Base-by-base conservation (phyloP, 2,888 invertebrate genomes). In the Drosophila helvetica region DNA sequence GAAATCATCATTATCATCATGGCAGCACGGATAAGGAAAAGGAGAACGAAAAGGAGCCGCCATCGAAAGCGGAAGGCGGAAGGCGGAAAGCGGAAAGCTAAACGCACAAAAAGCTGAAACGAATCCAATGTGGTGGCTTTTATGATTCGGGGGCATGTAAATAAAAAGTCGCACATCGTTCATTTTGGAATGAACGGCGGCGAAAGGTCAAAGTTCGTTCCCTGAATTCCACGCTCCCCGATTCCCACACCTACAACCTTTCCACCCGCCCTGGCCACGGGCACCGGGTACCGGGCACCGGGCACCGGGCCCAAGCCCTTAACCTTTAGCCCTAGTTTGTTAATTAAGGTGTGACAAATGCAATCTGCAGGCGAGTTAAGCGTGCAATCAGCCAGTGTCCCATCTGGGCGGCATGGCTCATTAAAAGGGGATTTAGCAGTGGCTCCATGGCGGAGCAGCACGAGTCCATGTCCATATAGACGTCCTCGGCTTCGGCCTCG, bases 311-410 rank as follows among this genome's bases (percentile, higher is more conserved):
- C 8, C 4, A 52, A 48, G 27, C 56, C 43, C 48, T 50, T 33
- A 62, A 38, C 38, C 38, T 38, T 38, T 65, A 56, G 33, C 25
- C 22, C 46, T 17, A 42, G 52, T 51, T 62, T 47, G 55, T 80
- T 74, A 80, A 80, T 80, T 75, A 74, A 82, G 69, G 63, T 78
- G 83, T 62, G 80, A 69, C 74, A 82, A 78, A 65, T 76, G 65
- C 74, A 81, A 77, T 64, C 72, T 79, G 63, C 56, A 53, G 56
- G 19, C 55, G 65, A 56, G 55, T 57, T 68, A 30, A 45, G 67
- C 67, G 50, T 61, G 56, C 47, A 75, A 59, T 62, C 68, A 47
- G 70, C 72, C 62, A 72, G 79, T 77, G 75, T 69, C 67, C 83
- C 65, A 69, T 69, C 51, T 74, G 52, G 25, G 25, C 22, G 27